Conservation (phyloP, 1,140 invertebrate species). For the Listronotus bonariensis region DNA sequence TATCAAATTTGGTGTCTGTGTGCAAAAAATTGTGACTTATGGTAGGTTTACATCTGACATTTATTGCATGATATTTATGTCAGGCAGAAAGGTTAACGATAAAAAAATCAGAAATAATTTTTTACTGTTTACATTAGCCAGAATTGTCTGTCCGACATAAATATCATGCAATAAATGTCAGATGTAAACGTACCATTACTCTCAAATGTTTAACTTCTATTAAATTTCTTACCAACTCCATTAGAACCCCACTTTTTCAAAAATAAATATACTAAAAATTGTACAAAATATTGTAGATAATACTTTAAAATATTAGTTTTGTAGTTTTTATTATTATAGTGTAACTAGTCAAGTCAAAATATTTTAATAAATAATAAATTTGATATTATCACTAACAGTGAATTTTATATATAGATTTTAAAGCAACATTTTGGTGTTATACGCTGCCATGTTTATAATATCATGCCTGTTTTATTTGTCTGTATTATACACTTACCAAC, state of each 20-base stretch:
- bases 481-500: not conserved
- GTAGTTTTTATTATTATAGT: conserved; percentile 42
- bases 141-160: too few species aligned
- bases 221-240: conserved; percentile 37
- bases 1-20: conserved; percentile 11
- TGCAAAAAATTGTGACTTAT: conserved; percentile 22
- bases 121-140: too few species aligned
- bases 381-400: conserved; percentile 18
- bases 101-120: too few species aligned
- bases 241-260: conserved; percentile 44
- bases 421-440: not conserved
- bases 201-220: conserved; percentile 3
- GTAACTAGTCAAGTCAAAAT: conserved; percentile 52
- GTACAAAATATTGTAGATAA: conserved; percentile 52
- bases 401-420: conserved; percentile 17
- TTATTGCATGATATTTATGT: too few species aligned
- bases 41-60: too few species aligned
- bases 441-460: not conserved
- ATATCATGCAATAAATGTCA: too few species aligned
- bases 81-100: too few species aligned
- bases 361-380: conserved; percentile 46
- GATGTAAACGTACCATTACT: too few species aligned
- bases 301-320: conserved; percentile 48
- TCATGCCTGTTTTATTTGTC: not conserved
- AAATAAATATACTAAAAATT: conserved; percentile 48